Evolutionary conservation across 1,140 invertebrate species (phyloP).

Genomic region (Forficula auricularia): DNA sequence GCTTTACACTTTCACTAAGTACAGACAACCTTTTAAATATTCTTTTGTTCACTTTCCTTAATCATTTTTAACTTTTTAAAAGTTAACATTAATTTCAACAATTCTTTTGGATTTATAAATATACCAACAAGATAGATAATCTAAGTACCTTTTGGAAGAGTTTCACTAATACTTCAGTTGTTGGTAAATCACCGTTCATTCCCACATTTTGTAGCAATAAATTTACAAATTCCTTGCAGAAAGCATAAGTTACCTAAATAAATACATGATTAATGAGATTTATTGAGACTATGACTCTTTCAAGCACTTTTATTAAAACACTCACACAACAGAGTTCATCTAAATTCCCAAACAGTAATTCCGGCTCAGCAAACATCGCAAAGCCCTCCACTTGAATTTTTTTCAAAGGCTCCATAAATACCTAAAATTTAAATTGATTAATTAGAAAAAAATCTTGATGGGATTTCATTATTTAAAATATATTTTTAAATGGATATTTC

Average conservation of each 20-base stretch:
- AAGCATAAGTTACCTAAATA: conserved; percentile 42
- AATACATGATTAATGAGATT: neutral
- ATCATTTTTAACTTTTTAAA: too few species aligned
- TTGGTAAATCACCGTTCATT: conserved; percentile 24
- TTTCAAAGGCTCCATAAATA: conserved; percentile 54
- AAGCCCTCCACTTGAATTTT: conserved; percentile 51
- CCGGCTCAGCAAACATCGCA: conserved; percentile 48
- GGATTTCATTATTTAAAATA: too few species aligned
- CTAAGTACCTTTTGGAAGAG: conserved; percentile 43
- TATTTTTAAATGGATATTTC: too few species aligned
- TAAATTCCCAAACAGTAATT: conserved; percentile 48
- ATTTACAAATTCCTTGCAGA: conserved; percentile 46
- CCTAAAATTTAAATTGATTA: conserved; percentile 29
- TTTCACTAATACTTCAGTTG: conserved; percentile 36
- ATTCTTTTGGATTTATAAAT: too few species aligned
- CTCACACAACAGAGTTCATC: conserved; percentile 49
- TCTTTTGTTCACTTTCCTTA: too few species aligned
- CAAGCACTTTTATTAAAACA: conserved; percentile 8
- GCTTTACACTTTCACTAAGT: neutral
- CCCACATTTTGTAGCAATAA: conserved; percentile 35
- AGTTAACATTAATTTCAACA: too few species aligned
- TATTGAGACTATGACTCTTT: neutral
- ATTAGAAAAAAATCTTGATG: too few species aligned
- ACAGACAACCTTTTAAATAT: too few species aligned
- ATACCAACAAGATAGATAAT: too few species aligned